phyloP scores from a whole-genome alignment of 2,113 vertebrate genomes.

The Eulemur macaco region DNA sequence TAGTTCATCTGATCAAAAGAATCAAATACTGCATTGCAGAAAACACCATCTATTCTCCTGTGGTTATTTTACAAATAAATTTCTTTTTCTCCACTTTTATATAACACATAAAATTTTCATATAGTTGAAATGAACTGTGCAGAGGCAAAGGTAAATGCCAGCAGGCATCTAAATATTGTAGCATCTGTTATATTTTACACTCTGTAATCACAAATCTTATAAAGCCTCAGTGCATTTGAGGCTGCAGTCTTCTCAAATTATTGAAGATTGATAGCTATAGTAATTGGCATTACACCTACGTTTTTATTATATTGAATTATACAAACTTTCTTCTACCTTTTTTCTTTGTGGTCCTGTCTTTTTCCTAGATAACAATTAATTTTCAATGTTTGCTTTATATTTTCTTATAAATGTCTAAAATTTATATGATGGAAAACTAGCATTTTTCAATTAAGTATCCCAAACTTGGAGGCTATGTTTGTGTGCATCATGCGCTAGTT shows the following conservation, averaged over 20 bases:
- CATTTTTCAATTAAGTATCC: neutral
- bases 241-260: constrained; percentile 82
- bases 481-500: neutral
- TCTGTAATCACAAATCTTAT: constrained; percentile 91
- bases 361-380: constrained; percentile 12
- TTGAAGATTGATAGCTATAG: constrained; percentile 83
- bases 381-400: constrained; percentile 20
- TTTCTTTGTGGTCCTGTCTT: neutral
- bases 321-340: constrained; percentile 68
- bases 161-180: constrained; percentile 91
- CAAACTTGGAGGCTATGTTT: neutral
- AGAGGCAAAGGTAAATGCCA: constrained; percentile 91
- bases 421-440: neutral
- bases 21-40: constrained; percentile 68
- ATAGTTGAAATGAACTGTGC: constrained; percentile 91
- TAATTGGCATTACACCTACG: constrained; percentile 79
- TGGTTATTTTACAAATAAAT: constrained; percentile 80
- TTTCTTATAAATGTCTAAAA: constrained; percentile 4
- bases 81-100: constrained; percentile 79
- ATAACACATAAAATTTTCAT: constrained; percentile 85
- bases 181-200: constrained; percentile 93
- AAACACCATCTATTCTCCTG: constrained; percentile 72
- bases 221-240: constrained; percentile 83
- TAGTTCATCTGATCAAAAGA: constrained; percentile 70
- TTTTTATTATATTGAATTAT: constrained; percentile 79